A percentile compares a stretch with the other conserved stretches of the same genome.
Conservation (phyloP, 2,888 invertebrate genomes). For the Heliconius cydno region DNA sequence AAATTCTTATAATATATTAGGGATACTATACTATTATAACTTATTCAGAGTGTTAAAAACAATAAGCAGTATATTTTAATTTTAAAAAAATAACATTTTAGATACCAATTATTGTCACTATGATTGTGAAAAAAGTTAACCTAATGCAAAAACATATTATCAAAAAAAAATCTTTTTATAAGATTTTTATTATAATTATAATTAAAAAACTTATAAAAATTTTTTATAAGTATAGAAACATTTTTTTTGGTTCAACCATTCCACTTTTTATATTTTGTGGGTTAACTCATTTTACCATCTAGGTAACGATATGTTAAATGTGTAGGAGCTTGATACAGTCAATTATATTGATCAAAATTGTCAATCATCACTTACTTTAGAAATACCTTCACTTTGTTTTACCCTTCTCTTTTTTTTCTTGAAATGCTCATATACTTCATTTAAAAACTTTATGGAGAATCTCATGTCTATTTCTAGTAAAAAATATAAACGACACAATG, state of each 20-base stretch:
- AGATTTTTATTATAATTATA: too few species aligned
- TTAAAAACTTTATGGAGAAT: background rate
- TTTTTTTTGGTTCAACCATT: too few species aligned
- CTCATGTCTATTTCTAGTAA: background rate
- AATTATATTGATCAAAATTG: background rate
- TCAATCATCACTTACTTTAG: background rate
- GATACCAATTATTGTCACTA: too few species aligned
- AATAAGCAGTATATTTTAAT: background rate
- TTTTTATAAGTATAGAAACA: too few species aligned
- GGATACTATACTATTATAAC: background rate
- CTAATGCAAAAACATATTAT: too few species aligned
- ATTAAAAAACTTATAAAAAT: too few species aligned
- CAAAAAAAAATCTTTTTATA: too few species aligned
- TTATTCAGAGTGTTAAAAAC: constrained; percentile 14
- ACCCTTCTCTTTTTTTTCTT: background rate
- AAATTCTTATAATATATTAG: background rate
- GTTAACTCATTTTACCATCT: too few species aligned
- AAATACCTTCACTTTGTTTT: background rate
- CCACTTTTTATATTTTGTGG: too few species aligned
- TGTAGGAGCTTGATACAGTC: constrained; percentile 9
- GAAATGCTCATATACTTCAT: constrained; percentile 2
- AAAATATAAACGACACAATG: background rate
- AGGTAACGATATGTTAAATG: background rate
- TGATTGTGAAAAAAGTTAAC: too few species aligned
- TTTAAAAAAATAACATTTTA: background rate